phyloP scores from a whole-genome alignment of 1,140 invertebrate species.

The Drosophila lowei region DNA sequence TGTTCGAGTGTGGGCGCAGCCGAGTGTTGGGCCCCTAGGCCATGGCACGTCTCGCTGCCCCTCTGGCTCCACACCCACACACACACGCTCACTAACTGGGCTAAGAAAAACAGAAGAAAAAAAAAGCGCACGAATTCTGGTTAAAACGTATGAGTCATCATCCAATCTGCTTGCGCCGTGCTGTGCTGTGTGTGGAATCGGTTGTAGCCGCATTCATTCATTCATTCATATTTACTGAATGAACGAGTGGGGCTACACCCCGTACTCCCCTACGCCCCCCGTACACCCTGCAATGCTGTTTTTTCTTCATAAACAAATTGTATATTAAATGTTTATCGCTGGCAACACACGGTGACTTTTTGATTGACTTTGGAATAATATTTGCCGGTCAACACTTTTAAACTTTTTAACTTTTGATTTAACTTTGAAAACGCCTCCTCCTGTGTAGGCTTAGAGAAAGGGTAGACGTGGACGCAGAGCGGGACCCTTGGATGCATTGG shows the following conservation, averaged over 20 bases:
- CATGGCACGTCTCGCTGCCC: constrained; percentile 37
- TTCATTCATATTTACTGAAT: constrained; percentile 68
- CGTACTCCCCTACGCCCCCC: too few relatives aligned
- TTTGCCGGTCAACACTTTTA: neutral
- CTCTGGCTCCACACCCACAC: neutral
- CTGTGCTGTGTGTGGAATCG: constrained; percentile 42
- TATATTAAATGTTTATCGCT: constrained; percentile 26
- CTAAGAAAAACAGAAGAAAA: constrained; percentile 51
- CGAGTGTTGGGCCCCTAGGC: constrained; percentile 49
- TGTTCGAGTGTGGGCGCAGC: constrained; percentile 43
- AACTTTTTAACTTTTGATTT: too few relatives aligned
- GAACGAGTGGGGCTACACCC: constrained; percentile 43
- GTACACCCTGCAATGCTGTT: neutral
- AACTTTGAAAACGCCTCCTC: too few relatives aligned
- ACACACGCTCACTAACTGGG: constrained; percentile 40
- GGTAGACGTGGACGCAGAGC: too few relatives aligned
- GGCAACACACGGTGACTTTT: neutral
- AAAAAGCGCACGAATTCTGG: constrained; percentile 68
- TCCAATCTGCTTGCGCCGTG: neutral
- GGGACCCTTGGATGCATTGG: too few relatives aligned
- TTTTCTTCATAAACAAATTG: constrained; percentile 5
- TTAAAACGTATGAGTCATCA: constrained; percentile 75
- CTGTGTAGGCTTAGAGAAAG: too few relatives aligned
- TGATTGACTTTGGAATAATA: constrained; percentile 27
- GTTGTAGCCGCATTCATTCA: constrained; percentile 58